Evolutionary conservation across 1,140 invertebrate genomes (phyloP), one percentile per base, ranked within the genome.

Genomic region (Diabrotica undecimpunctata): DNA sequence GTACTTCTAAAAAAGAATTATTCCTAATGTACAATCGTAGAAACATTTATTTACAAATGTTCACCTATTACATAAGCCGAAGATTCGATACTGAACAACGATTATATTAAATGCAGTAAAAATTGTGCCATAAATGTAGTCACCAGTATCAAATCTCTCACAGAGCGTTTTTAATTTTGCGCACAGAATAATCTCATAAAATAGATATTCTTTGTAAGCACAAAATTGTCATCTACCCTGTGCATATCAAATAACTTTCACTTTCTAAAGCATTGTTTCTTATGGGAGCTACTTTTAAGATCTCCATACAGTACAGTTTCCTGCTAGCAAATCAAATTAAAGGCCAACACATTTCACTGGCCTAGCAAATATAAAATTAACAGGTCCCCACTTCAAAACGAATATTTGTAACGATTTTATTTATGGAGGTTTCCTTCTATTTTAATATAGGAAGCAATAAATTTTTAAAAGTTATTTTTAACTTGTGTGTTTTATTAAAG

Each of bases 31-130:
- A 69, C 63, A 67, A 65, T 65, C 58, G 65, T 70, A 64, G 59
- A 67, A 70, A 70, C 68, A 67, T 63, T 37, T 70, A 70, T 70
- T 64, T 70, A 70, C 68, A 70, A 64, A 52, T 52, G 38, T 61
- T 68, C 56, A 54, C 61, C 61, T 52, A 63, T 53, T 57, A 61
- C 37, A 52, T 56, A 14, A 60, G 52, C 36, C 35, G n/a, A 37
- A 41, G 50, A 52, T 64, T 55, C 63, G 38, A 58, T 56, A 64
- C 50, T 57, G 35, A 36, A 36, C 7, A 9, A 36, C 14, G 35
- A 38, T 38, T 12, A 62, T 39, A 52, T 36, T 61, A 61, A 53
- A 61, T 53, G 46, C 51, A 51, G 25, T 12, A n/a, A 39, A 62
- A 62, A 54, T 53, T 62, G 35, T 54, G 53, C 37, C 54, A 41